Base-by-base conservation (phyloP, 1,140 invertebrate species). In the Coelopa frigida region DNA sequence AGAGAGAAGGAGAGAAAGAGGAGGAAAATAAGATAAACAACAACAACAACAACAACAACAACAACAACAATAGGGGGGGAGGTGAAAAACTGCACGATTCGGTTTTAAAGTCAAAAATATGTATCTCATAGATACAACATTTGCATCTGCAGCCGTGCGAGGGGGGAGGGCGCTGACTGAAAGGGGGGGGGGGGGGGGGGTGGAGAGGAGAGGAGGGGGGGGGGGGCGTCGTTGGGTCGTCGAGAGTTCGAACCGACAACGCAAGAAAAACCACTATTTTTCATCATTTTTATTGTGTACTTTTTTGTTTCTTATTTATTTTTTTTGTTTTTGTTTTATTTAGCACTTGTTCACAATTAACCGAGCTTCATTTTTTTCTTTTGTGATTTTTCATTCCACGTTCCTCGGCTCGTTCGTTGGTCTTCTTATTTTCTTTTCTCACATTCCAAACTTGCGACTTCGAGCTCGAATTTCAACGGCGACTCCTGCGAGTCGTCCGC, bases 231-330 rank as follows among this genome's bases (percentile, higher is more conserved):
- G n/a, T n/a, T n/a, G n/a, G n/a, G n/a, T n/a, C n/a, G n/a, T n/a
- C n/a, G n/a, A n/a, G n/a, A n/a, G n/a, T n/a, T n/a, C n/a, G n/a
- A n/a, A n/a, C n/a, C n/a, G n/a, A n/a, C n/a, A n/a, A n/a, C n/a
- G n/a, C 26, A 26, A 17, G 36, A 35, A 44, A 44, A 44, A 31
- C 36, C 31, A 44, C 36, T 44, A 44, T 44, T 41, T 8, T 27
- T 41, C 29, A 15, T 41, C 29, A 2, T 5, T 41, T 41, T 27
- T 14, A 18, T 23, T 40, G 15, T 17, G 10, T n/a, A 26, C 23
- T 22, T 41, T 41, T 41, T 41, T 22, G 21, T 26, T 14, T 41
- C 23, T 27, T 23, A n/a, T 10, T 41, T 27, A 15, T 12, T 3
- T 24, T 24, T n/a, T 27, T 17, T 22, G 17, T 41, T n/a, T 11